Conservation (phyloP, 2,113 vertebrate species). For the Panurus biarmicus region DNA sequence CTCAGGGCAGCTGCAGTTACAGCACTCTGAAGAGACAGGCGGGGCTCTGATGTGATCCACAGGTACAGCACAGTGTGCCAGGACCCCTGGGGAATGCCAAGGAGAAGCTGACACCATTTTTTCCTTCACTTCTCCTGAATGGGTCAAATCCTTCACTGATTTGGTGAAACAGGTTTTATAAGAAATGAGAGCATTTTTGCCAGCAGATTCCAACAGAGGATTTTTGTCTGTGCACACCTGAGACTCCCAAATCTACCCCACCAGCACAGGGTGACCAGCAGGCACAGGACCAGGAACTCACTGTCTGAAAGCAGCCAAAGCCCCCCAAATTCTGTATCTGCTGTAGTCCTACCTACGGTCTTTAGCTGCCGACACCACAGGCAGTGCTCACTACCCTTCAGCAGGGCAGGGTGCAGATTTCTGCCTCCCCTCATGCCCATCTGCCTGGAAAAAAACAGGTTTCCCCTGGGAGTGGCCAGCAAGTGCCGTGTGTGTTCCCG, state of each 20-base stretch:
- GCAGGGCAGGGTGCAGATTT: background rate
- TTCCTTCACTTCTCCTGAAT: background rate
- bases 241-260: background rate
- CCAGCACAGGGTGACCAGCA: accelerated
- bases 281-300: background rate
- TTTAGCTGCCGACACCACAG: background rate
- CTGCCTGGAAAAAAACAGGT: background rate
- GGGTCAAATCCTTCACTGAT: background rate
- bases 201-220: background rate
- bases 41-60: background rate
- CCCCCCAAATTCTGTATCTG: background rate
- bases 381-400: background rate
- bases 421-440: background rate
- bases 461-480: background rate
- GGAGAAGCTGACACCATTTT: background rate
- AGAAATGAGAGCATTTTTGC: background rate
- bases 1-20: background rate
- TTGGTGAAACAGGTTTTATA: background rate
- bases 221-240: background rate
- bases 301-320: background rate
- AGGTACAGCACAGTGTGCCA: background rate
- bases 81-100: background rate
- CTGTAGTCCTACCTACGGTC: too few species aligned
- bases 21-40: background rate
- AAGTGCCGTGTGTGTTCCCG: accelerated